These are phyloP conservation scores for Anguilla rostrata DNA, from an alignment of 2,113 vertebrate genomes.

Conservation along the genomic window DNA sequence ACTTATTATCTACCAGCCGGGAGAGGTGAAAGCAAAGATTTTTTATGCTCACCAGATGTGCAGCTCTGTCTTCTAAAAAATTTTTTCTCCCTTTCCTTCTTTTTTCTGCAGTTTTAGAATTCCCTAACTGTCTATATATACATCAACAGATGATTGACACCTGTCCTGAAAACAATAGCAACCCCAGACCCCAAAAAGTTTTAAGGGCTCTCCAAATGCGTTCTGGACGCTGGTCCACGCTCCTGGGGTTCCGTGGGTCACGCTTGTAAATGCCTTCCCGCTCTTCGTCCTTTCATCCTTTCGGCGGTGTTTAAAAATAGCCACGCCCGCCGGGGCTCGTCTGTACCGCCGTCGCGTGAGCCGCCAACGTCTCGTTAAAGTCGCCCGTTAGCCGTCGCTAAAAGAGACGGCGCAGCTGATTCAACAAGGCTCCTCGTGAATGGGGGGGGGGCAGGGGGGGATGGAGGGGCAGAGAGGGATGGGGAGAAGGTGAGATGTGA, in stretches of 20 bases:
- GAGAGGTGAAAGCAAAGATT: background rate
- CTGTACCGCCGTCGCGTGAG: background rate
- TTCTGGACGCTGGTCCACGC: background rate
- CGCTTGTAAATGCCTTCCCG: background rate
- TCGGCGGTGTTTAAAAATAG: constrained; percentile 27
- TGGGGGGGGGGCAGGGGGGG: background rate
- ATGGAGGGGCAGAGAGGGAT: too few species aligned
- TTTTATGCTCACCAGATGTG: background rate
- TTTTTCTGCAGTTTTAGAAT: background rate
- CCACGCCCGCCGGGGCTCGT: constrained; percentile 7
- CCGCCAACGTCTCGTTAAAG: constrained; percentile 3
- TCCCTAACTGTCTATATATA: too few species aligned
- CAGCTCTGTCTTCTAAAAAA: too few species aligned
- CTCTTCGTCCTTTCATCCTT: background rate
- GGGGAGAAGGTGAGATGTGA: too few species aligned
- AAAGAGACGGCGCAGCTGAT: constrained; percentile 14
- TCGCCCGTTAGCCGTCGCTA: constrained; percentile 1
- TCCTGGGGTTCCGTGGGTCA: background rate
- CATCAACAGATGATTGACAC: background rate
- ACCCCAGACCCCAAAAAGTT: background rate
- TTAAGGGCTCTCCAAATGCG: background rate
- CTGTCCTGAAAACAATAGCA: background rate
- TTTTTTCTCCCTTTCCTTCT: too few species aligned
- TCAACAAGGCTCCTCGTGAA: background rate
- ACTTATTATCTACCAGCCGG: background rate